Evolutionary conservation across 2,888 invertebrate genomes (phyloP), one percentile per base, ranked within the genome.

Genomic region (Carabus problematicus): DNA sequence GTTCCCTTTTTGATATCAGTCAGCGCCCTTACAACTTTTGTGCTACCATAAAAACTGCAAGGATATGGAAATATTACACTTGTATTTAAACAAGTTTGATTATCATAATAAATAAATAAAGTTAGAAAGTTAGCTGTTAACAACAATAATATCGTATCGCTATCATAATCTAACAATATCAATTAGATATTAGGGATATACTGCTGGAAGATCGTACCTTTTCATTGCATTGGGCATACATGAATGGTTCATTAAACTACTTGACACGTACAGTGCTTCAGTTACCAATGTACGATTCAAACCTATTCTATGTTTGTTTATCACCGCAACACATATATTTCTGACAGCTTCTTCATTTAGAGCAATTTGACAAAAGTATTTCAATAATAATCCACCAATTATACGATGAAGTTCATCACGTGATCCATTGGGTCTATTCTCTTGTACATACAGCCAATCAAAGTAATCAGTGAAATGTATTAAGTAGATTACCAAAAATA

Each of bases 1-100:
- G 52, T 40, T n/a, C 62, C 62, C 14, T 63, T 63, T 12, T 40
- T 16, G 11, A 63, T 63, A 39, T 63, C 40, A 16, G 47, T 16
- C 16, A 16, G 7, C 1, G 62, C 62, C 16, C 9, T 49, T 49
- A 63, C 18, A 39, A 40, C 1, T n/a, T 16, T 63, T 14, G 0
- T 41, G 14, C n/a, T 47, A 1, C 14, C 40, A 11, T 52, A 8
- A 11, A 49, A 63, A 52, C 62, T 63, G 12, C 7, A 63, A 63
- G n/a, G n/a, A n/a, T n/a, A n/a, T n/a, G n/a, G n/a, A n/a, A n/a
- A n/a, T n/a, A n/a, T n/a, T n/a, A n/a, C n/a, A n/a, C n/a, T n/a
- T n/a, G n/a, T n/a, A n/a, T 47, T n/a, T 9, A 49, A 49, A 49
- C 12, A 49, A 9, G 16, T 16, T n/a, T n/a, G n/a, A n/a, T 1